Evolutionary conservation across 2,888 invertebrate species (phyloP).

Genomic region (Dynastes hyllus): DNA sequence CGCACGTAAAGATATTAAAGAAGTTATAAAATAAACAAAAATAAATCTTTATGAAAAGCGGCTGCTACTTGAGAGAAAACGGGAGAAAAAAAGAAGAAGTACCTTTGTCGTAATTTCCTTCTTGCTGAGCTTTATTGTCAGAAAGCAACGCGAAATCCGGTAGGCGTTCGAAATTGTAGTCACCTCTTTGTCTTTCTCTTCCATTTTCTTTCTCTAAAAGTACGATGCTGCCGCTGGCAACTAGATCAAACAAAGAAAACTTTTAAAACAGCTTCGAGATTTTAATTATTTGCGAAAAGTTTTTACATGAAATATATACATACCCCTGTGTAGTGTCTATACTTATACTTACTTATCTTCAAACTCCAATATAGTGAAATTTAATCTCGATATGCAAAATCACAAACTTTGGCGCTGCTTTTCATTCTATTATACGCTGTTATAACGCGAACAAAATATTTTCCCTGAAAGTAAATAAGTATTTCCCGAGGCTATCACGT

Average conservation of each 20-base stretch:
- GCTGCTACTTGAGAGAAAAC: too few species aligned
- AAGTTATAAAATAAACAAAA: too few species aligned
- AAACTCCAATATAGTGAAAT: conserved; percentile 21
- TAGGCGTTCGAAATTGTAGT: not conserved
- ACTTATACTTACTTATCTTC: conserved; percentile 22
- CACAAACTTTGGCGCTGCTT: conserved; percentile 6
- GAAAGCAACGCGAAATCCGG: conserved; percentile 4
- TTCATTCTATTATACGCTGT: conserved; percentile 8
- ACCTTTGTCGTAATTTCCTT: too few species aligned
- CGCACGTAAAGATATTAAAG: too few species aligned
- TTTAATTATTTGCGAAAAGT: conserved; percentile 31
- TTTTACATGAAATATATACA: conserved; percentile 23
- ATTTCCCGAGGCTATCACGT: conserved; percentile 22
- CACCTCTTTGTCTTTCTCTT: too few species aligned
- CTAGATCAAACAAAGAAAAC: conserved; percentile 35
- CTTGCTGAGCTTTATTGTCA: not conserved
- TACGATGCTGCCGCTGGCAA: conserved; percentile 13
- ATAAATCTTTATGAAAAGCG: too few species aligned
- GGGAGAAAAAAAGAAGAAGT: too few species aligned
- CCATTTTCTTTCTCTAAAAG: not conserved
- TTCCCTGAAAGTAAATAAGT: conserved; percentile 25
- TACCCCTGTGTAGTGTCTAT: conserved; percentile 12
- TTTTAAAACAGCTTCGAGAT: conserved; percentile 43
- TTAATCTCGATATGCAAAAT: conserved; percentile 37
- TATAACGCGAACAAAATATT: conserved; percentile 14